Evolutionary conservation across 2,797 vertebrate genomes (phyloP).

Genomic region (Dryobates pubescens): DNA sequence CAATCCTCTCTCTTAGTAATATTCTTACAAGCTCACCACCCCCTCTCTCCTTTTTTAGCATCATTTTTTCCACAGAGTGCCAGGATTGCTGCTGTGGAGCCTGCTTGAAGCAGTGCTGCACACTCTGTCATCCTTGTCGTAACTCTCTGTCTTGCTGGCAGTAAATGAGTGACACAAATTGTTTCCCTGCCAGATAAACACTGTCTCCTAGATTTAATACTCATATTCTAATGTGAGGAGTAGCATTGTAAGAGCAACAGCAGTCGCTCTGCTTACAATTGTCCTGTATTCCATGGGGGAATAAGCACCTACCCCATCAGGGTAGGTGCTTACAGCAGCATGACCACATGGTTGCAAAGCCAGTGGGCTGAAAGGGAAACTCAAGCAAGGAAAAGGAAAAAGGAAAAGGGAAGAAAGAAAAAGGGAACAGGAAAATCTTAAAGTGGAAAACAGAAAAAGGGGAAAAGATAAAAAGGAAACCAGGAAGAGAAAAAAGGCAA

Average conservation of each 20-base stretch:
- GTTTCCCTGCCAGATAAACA: constrained; percentile 45
- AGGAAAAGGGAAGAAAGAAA: not conserved
- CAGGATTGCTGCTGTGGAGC: not conserved
- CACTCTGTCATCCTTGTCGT: constrained; percentile 5
- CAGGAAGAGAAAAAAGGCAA: too few relatives aligned
- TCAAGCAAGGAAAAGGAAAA: not conserved
- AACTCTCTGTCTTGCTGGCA: constrained; percentile 36
- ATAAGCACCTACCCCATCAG: too few relatives aligned
- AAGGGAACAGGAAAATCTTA: not conserved
- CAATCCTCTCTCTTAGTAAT: not conserved
- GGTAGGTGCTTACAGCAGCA: not conserved
- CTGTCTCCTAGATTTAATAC: constrained; percentile 47
- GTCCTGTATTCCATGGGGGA: not conserved
- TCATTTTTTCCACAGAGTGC: not conserved
- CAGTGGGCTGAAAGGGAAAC: not conserved
- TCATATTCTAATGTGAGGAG: constrained; percentile 33
- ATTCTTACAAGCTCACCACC: not conserved
- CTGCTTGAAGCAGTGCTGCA: not conserved
- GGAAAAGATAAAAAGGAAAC: not conserved
- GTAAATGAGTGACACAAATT: constrained; percentile 48
- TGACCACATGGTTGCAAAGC: not conserved
- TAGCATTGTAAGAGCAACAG: constrained; percentile 16
- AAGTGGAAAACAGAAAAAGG: not conserved
- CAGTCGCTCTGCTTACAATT: not conserved
- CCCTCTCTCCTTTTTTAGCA: not conserved